Evolutionary conservation across 1,140 invertebrate genomes (phyloP), one percentile per base, ranked within the genome.

Genomic region (Sycophila sp.): DNA sequence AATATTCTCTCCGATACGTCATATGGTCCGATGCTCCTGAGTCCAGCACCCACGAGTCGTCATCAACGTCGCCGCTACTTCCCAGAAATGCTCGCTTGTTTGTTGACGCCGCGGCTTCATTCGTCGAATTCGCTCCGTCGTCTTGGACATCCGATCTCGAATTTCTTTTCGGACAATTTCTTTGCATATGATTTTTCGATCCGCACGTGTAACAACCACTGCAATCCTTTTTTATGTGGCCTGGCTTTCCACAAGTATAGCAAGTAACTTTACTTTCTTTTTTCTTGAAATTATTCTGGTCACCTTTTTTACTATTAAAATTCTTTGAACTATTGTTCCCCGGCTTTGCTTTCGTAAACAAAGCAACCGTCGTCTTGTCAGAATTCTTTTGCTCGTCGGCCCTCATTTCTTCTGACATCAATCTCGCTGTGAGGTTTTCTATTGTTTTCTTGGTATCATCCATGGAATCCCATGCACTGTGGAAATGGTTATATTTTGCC

Each of bases 361-460:
- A 47, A 47, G 42, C 42, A 7, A 19, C 13, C 4, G 11, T 32
- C 30, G 22, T 34, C 22, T 36, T 49, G 42, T 26, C 73, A 73
- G 19, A 79, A 80, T 26, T 75, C 74, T 30, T 78, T 78, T 76
- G 26, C 24, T 47, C n/a, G n/a, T 36, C 15, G 3, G 19, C 19
- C 19, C 30, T 56, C 30, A 34, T 26, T 34, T 56, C 30, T 17
- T 36, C 4, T 4, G n/a, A 26, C 53, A 56, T 56, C 24, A 56
- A 56, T 34, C 30, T 22, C 24, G 53, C 26, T 4, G 10, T 34
- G 2, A 34, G 24, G 34, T 56, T 56, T 34, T 56, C 53, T 4
- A 56, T n/a, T 17, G 28, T 56, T 22, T 51, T 51, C 22, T 56
- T 56, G 3, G 42, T 47, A 40, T 40, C 36, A 13, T 40, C 11